Percentiles rank a stretch among this genome's conserved stretches.
These are phyloP conservation scores for Plecturocebus donacophilus DNA, from an alignment of 2,113 vertebrate species.

Conservation along the genomic window DNA sequence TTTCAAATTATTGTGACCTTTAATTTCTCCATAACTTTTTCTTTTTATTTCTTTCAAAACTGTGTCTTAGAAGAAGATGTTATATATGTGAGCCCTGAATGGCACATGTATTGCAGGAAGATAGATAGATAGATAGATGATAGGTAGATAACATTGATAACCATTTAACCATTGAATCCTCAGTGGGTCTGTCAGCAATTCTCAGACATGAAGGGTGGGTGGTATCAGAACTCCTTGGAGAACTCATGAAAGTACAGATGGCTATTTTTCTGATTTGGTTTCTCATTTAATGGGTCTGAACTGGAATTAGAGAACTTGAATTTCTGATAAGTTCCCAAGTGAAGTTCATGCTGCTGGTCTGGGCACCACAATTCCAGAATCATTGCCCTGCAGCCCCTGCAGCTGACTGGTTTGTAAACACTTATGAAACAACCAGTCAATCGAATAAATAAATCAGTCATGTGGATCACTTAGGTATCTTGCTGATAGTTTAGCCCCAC, in stretches of 20 bases:
- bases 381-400: background rate
- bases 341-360: background rate
- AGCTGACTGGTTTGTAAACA: background rate
- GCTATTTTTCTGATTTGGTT: background rate
- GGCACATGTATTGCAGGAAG: background rate
- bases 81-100: background rate
- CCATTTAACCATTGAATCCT: background rate
- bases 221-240: background rate
- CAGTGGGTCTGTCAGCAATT: background rate
- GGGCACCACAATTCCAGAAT: background rate
- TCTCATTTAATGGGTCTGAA: background rate
- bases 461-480: background rate
- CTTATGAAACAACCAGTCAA: background rate
- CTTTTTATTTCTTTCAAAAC: constrained; percentile 6
- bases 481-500: background rate
- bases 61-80: background rate
- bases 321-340: background rate
- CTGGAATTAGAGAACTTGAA: background rate
- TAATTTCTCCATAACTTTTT: background rate
- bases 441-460: background rate
- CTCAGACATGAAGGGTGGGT: background rate
- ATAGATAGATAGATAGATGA: background rate
- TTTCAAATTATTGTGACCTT: background rate
- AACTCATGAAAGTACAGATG: background rate
- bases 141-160: background rate